phyloP scores from a whole-genome alignment of 2,797 vertebrate species.

The Dendrocincla tyrannina region DNA sequence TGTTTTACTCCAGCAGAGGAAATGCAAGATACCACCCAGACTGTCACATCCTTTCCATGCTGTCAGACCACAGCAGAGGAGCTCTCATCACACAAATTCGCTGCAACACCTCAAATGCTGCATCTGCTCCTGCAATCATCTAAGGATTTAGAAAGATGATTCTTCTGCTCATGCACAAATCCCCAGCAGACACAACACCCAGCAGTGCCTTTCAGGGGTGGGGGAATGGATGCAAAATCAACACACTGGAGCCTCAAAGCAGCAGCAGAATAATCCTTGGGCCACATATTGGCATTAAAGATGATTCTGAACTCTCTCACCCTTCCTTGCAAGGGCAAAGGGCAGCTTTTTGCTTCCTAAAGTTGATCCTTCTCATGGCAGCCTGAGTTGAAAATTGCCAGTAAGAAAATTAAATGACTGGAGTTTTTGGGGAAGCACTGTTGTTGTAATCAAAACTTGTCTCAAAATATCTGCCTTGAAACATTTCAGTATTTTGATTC shows the following conservation, averaged over 20 bases:
- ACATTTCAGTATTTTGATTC: neutral
- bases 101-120: neutral
- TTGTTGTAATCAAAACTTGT: neutral
- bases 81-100: neutral
- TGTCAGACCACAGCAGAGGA: neutral
- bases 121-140: neutral
- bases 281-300: neutral
- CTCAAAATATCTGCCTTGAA: neutral
- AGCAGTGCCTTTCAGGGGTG: neutral
- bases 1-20: neutral
- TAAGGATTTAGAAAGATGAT: neutral
- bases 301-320: neutral
- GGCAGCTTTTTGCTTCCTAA: neutral
- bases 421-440: neutral
- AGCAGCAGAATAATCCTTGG: neutral
- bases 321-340: accelerated
- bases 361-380: neutral
- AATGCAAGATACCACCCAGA: neutral
- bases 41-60: neutral
- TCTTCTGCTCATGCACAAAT: neutral
- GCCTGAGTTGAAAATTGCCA: neutral
- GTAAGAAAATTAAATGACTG: neutral
- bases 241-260: neutral
- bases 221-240: neutral
- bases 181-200: neutral